Percentiles rank a stretch among this genome's conserved stretches.
phyloP scores from a whole-genome alignment of 2,113 vertebrate genomes.

The Neolamprologus hecqui region DNA sequence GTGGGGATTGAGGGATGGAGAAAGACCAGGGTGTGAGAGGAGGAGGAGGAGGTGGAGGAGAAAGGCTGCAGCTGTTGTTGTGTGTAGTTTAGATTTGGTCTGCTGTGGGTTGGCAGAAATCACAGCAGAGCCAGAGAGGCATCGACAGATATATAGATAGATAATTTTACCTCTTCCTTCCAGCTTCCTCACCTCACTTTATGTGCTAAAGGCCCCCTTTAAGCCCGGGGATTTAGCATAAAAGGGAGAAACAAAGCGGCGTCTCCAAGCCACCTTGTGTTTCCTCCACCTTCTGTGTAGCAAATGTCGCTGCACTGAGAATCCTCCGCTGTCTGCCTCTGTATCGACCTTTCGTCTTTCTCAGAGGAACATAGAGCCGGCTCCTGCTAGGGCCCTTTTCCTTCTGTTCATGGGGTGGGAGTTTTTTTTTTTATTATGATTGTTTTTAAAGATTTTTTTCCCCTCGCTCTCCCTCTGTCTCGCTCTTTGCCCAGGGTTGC shows the following conservation, averaged over 20 bases:
- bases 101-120: conserved; percentile 1
- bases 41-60: background rate
- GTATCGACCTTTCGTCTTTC: conserved; percentile 31
- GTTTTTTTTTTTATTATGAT: conserved; percentile 19
- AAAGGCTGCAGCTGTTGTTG: conserved; percentile 57
- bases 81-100: conserved; percentile 24
- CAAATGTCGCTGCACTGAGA: background rate
- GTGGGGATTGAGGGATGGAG: conserved; percentile 32
- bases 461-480: background rate
- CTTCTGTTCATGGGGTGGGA: background rate
- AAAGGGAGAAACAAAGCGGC: conserved; percentile 28
- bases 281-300: background rate
- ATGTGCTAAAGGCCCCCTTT: background rate
- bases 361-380: conserved; percentile 8
- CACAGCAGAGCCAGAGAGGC: background rate
- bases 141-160: background rate
- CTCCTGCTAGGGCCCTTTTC: background rate
- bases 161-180: background rate
- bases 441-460: conserved; percentile 57
- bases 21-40: background rate
- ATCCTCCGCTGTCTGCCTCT: background rate
- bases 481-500: background rate
- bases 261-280: background rate
- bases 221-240: background rate
- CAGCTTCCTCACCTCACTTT: background rate